These are phyloP conservation scores for Felis catus DNA, from an alignment of 2,113 vertebrate genomes.

Conservation along the genomic window F.catus_Fca126_mat1.0 CM031428.1:60278001-60278500, in stretches of 20 bases:
- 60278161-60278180: fast-evolving
- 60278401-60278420: background rate
- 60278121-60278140: too few species aligned
- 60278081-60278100: background rate
- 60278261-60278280: background rate
- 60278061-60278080: background rate
- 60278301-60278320: background rate
- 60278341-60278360: background rate
- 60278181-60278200: too few species aligned
- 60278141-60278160: background rate
- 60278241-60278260: background rate
- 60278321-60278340: fast-evolving
- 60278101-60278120: fast-evolving
- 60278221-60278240: background rate
- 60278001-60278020: background rate
- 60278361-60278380: background rate
- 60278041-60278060: background rate
- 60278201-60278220: background rate
- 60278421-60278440: background rate
- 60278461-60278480: background rate
- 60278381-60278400: background rate
- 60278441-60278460: background rate
- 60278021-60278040: fast-evolving
- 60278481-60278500: background rate
- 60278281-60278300: background rate